Evolutionary conservation across 2,888 invertebrate species (phyloP), one percentile per base, ranked within the genome.

Genomic region (Allophyes oxyacanthae): DNA sequence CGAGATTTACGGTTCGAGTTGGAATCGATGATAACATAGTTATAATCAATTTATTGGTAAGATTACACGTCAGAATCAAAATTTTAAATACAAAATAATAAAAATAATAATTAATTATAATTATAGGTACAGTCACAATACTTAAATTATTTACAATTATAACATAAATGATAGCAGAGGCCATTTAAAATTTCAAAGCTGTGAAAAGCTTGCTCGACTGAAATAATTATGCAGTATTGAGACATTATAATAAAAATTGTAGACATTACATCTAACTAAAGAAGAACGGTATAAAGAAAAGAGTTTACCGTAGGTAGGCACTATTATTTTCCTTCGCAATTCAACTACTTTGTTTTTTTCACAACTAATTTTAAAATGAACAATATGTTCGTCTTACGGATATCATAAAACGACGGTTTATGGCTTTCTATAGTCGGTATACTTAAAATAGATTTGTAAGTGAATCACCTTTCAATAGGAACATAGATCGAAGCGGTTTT

Each of bases 361-460:
- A n/a, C n/a, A n/a, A n/a, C n/a, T n/a, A n/a, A 14, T 10, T 20
- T 4, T 20, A 20, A 20, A 20, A 4, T 4, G 26, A 3, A 36
- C 26, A 33, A 9, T 44, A 32, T 15, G 9, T 8, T 13, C 0
- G 37, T 14, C 43, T 46, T 52, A 30, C 58, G 63, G 58, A 61
- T 48, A 58, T 52, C 41, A 55, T 70, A 61, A 60, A 73, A 65
- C 44, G 40, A 58, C 45, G 44, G 72, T 55, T 64, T 59, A 64
- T 51, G 37, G 53, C 41, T 55, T 56, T 51, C 40, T 43, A 38
- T 38, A 49, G 60, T 57, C 54, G 45, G 37, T 62, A 34, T 0
- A 26, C 26, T 51, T 4, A 14, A 66, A 72, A 70, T 72, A 68
- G 62, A 68, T 43, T 45, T 9, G 26, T 40, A 54, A 37, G 38